Conservation (phyloP, 2,113 vertebrate species). For the Mus pahari region DNA sequence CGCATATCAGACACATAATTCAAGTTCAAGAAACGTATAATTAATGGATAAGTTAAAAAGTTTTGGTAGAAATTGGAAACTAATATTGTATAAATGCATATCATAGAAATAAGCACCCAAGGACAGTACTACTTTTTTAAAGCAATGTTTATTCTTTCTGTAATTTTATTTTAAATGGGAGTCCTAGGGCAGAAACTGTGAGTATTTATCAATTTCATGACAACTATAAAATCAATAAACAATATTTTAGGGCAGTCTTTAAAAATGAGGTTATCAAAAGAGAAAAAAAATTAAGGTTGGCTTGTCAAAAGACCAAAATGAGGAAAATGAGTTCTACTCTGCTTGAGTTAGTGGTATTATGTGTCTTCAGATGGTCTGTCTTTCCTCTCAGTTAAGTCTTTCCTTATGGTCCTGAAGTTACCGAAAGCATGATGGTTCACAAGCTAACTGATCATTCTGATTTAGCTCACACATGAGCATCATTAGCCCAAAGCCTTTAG, state of each 20-base stretch:
- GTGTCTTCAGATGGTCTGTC: slow-evolving; percentile 5
- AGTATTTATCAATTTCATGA: slow-evolving; percentile 68
- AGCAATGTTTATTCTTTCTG: slow-evolving; percentile 36
- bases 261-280: slow-evolving; percentile 66
- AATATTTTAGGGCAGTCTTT: slow-evolving; percentile 56
- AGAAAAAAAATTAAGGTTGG: slow-evolving; percentile 1
- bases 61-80: not conserved
- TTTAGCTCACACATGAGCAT: not conserved
- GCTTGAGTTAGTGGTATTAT: slow-evolving; percentile 30
- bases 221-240: slow-evolving; percentile 71
- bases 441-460: not conserved
- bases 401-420: not conserved
- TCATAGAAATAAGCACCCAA: slow-evolving; percentile 1
- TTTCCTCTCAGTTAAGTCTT: slow-evolving; percentile 13
- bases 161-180: slow-evolving; percentile 64
- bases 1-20: not conserved
- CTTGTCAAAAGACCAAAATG: slow-evolving; percentile 59
- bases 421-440: not conserved
- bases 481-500: not conserved
- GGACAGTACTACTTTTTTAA: not conserved
- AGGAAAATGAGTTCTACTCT: slow-evolving; percentile 58
- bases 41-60: slow-evolving; percentile 13
- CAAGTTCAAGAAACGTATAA: slow-evolving; percentile 6
- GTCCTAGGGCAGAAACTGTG: not conserved
- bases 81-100: not conserved